These are phyloP conservation scores for Macroglossus sobrinus DNA, from an alignment of 2,113 vertebrate species.

Conservation along the genomic window DNA sequence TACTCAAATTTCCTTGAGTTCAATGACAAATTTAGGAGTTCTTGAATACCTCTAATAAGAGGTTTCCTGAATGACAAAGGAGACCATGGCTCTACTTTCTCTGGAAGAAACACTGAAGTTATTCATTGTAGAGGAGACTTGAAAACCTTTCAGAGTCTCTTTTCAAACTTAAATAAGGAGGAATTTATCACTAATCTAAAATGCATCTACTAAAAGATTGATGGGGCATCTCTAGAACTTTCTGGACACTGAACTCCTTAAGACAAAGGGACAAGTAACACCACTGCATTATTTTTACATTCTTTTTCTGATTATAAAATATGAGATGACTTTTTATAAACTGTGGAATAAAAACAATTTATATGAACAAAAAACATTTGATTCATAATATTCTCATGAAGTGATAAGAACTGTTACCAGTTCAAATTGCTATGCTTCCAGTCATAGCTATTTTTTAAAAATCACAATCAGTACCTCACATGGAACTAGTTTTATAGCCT, in stretches of 20 bases:
- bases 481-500: constrained; percentile 29
- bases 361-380: neutral
- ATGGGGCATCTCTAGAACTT: neutral
- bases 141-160: neutral
- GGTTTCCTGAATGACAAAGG: constrained; percentile 3
- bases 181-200: neutral
- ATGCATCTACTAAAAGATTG: neutral
- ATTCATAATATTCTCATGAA: neutral
- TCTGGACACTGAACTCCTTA: neutral
- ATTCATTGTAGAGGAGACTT: neutral
- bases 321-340: neutral
- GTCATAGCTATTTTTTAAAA: neutral
- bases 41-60: neutral
- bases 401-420: neutral
- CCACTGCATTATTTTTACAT: neutral
- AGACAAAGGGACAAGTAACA: neutral
- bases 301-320: neutral
- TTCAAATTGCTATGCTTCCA: neutral
- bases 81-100: neutral
- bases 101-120: neutral
- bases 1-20: neutral
- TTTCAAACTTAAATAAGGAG: neutral
- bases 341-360: constrained; percentile 2
- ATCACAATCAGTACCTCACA: constrained; percentile 30
- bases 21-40: neutral